Percentiles rank a stretch among this genome's conserved stretches.
phyloP scores from a whole-genome alignment of 2,113 vertebrate genomes.

The Glareola pratincola region DNA sequence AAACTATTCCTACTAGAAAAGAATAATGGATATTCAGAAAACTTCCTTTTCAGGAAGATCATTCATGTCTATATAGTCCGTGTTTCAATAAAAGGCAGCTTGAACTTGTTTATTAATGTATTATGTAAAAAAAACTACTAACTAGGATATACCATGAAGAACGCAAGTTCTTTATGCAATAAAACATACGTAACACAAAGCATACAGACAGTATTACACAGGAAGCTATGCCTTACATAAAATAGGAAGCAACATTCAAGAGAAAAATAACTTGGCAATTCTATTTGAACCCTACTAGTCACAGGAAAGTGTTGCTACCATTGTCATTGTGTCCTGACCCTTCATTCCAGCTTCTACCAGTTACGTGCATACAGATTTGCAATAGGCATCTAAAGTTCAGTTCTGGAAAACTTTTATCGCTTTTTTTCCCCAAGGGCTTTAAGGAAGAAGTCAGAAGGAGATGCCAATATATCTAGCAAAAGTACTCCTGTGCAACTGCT shows the following conservation, averaged over 20 bases:
- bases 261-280: not conserved
- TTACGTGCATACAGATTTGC: accelerated
- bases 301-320: not conserved
- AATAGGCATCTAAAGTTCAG: not conserved
- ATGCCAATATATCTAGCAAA: not conserved
- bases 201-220: accelerated
- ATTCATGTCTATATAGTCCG: not conserved
- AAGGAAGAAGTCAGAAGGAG: not conserved
- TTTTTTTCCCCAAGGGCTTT: not conserved
- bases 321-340: not conserved
- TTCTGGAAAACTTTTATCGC: not conserved
- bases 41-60: not conserved
- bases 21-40: not conserved
- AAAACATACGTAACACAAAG: not conserved
- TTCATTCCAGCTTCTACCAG: accelerated
- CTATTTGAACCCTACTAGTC: not conserved
- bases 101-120: not conserved
- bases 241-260: not conserved
- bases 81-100: not conserved
- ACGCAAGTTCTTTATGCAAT: not conserved
- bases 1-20: not conserved
- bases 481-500: not conserved
- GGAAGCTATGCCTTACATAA: not conserved
- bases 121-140: not conserved
- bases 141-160: not conserved